phyloP scores from a whole-genome alignment of 2,888 invertebrate species.

The Tenthredo notha region DNA sequence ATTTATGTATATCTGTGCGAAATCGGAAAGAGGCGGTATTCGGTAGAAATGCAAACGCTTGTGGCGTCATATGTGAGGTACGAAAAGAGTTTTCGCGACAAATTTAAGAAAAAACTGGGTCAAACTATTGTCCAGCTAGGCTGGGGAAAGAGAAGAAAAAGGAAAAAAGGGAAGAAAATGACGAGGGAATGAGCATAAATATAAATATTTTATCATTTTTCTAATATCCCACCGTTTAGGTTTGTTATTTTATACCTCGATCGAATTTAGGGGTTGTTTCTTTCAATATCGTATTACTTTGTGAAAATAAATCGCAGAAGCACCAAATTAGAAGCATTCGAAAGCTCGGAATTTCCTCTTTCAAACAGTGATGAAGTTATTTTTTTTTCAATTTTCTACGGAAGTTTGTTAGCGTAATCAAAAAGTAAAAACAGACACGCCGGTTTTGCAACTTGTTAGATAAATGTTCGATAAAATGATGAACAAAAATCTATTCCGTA shows the following conservation, averaged over 20 bases:
- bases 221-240: background rate
- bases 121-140: conserved; percentile 52
- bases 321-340: background rate
- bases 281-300: background rate
- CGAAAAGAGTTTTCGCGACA: conserved; percentile 47
- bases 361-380: background rate
- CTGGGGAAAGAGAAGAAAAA: background rate
- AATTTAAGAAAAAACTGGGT: conserved; percentile 65
- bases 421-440: background rate
- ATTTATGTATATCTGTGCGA: background rate
- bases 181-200: background rate
- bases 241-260: background rate
- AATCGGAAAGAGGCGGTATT: background rate
- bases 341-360: background rate
- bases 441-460: too few species aligned
- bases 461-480: background rate
- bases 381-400: background rate
- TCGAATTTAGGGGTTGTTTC: background rate
- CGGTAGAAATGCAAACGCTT: background rate
- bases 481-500: too few species aligned
- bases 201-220: background rate
- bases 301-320: background rate
- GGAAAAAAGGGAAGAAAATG: background rate
- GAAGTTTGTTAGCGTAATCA: background rate
- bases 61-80: background rate